phyloP scores from a whole-genome alignment of 2,797 vertebrate genomes.

The Amazona finschi region DNA sequence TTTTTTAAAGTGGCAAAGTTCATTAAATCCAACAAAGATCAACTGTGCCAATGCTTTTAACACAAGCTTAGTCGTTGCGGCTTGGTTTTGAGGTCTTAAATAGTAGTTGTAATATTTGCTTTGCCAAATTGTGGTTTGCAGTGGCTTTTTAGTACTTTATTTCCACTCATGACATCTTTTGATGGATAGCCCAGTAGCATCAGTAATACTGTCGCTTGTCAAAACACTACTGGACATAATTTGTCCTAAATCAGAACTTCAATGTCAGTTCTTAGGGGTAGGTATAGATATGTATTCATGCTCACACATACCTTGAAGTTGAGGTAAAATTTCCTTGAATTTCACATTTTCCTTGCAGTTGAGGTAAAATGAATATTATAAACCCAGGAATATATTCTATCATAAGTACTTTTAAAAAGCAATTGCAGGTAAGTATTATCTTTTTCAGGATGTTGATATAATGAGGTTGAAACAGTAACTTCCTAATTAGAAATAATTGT shows the following conservation, averaged over 20 bases:
- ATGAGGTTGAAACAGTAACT: neutral
- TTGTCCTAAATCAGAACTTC: neutral
- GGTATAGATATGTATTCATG: accelerated
- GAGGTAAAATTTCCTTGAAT: neutral
- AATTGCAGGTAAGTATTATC: conserved; percentile 7
- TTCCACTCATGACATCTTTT: neutral
- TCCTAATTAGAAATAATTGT: neutral
- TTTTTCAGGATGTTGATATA: neutral
- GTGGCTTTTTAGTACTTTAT: neutral
- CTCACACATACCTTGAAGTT: neutral
- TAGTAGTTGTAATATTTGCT: neutral
- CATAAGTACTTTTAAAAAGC: neutral
- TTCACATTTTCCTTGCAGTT: too few species aligned
- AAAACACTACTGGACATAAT: neutral
- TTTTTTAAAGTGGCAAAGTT: neutral
- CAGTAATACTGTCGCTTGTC: neutral
- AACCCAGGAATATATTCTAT: neutral
- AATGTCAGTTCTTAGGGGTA: neutral
- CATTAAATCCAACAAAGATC: neutral
- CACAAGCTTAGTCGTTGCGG: neutral
- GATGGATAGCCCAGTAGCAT: neutral
- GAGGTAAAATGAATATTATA: neutral
- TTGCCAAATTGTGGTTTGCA: neutral
- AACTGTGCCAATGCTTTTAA: neutral
- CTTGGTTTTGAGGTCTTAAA: neutral